Conservation (phyloP, 2,113 vertebrate genomes). For the Sinosuthora webbiana region DNA sequence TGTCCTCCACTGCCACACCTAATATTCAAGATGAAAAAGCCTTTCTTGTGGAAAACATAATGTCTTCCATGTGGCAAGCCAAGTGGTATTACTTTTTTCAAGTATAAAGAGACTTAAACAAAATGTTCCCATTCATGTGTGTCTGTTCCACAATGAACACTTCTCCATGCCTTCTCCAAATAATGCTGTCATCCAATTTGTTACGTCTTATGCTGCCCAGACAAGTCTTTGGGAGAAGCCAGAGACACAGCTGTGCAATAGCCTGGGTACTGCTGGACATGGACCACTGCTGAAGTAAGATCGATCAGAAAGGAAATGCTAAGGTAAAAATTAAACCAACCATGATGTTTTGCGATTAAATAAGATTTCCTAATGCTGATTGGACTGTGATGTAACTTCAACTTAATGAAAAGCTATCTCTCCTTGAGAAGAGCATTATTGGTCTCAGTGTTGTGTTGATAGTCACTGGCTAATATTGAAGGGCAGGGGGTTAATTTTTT, state of each 20-base stretch:
- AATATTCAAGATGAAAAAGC: not conserved
- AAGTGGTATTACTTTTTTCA: not conserved
- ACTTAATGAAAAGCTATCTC: not conserved
- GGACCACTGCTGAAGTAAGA: not conserved
- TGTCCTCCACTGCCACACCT: not conserved
- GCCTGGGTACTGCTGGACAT: not conserved
- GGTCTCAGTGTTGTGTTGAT: not conserved
- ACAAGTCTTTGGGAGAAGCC: not conserved
- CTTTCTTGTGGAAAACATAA: not conserved
- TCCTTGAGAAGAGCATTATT: not conserved
- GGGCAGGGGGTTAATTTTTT: not conserved
- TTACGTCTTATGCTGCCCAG: not conserved
- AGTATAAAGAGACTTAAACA: not conserved
- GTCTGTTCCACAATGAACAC: not conserved
- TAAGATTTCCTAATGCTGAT: not conserved
- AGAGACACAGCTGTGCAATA: accelerated
- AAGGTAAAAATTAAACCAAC: not conserved
- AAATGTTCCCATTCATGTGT: not conserved
- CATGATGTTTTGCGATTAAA: not conserved
- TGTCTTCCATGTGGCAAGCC: not conserved
- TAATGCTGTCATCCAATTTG: not conserved
- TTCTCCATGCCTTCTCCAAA: not conserved
- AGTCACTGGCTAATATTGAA: not conserved
- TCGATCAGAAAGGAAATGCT: not conserved
- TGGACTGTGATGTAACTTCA: not conserved